These are phyloP conservation scores for Volucella zonaria DNA, from an alignment of 2,888 invertebrate genomes.

Conservation along the genomic window DNA sequence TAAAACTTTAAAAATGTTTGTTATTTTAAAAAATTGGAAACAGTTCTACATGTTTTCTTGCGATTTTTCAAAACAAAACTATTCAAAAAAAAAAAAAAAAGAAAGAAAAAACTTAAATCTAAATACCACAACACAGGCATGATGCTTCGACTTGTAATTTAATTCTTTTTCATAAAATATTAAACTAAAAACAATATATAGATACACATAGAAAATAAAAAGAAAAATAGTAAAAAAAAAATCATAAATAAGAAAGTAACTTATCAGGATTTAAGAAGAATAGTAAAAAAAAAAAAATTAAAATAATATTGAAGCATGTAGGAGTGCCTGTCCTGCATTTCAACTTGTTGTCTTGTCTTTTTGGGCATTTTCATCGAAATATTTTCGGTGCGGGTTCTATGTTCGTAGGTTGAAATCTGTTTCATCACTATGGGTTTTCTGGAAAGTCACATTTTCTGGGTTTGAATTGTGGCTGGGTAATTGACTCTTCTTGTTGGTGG, in stretches of 20 bases:
- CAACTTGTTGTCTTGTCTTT: constrained; percentile 20
- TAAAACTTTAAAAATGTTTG: constrained; percentile 9
- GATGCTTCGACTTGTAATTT: constrained; percentile 23
- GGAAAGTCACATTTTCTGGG: constrained; percentile 50
- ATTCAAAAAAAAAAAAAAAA: background rate
- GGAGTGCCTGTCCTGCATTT: constrained; percentile 47
- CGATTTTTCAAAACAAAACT: constrained; percentile 14
- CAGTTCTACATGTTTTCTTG: constrained; percentile 41
- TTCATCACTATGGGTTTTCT: constrained; percentile 48
- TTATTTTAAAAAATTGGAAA: constrained; percentile 46
- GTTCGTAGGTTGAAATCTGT: constrained; percentile 48
- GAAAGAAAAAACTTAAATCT: constrained; percentile 46
- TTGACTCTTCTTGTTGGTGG: constrained; percentile 45
- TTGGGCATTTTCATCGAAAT: background rate
- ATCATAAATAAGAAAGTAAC: constrained; percentile 23
- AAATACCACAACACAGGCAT: constrained; percentile 28
- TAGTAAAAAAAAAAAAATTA: constrained; percentile 3
- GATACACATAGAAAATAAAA: constrained; percentile 15
- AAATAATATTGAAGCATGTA: constrained; percentile 17
- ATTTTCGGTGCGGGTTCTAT: constrained; percentile 34
- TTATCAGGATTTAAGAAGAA: background rate
- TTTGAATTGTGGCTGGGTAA: constrained; percentile 34
- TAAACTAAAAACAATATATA: constrained; percentile 12
- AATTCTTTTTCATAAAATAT: constrained; percentile 2
- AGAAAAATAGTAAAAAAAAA: constrained; percentile 16